Base-by-base conservation (phyloP, 2,113 vertebrate genomes). In the Trematocara macrostoma region DNA sequence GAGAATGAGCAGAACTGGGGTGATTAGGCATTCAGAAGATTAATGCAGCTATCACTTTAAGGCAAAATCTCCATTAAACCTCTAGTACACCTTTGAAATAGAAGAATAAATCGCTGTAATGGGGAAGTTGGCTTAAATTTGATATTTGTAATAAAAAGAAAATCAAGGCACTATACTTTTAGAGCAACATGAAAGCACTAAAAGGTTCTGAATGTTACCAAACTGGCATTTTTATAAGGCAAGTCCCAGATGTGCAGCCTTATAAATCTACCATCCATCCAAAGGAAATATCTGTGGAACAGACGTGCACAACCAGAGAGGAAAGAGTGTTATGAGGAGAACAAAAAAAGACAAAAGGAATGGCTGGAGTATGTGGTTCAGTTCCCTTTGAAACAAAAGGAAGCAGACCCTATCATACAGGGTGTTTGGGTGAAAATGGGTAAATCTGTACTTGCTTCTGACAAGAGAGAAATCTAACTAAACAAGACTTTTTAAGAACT, bases 151-250 rank as follows among this genome's bases (percentile, higher is more conserved):
- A 90, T 84, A 91, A 85, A 45, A 57, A 86, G 18, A 51, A 86
- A 88, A 69, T 18, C 31, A 29, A 84, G 61, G 78, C 29, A 49
- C 23, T 14, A 20, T 87, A 86, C 85, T 23, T 87, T 85, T 11
- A 82, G 69, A 84, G 69, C 49, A 88, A 81, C 91, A 83, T 88
- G 29, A 93, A 90, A 91, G 88, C 74, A 42, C 89, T 84, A 84
- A 84, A 78, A 76, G 79, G 76, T 84, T 61, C 81, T 84, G 71
- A 93, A 84, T 91, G 91, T 94, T 92, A 93, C 87, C 88, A 93
- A 94, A 92, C 52, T 85, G 93, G 91, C 91, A 90, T 93, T 95
- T 96, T 95, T 95, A 94, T 90, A 91, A 87, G 93, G 84, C 51
- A 6, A 78, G 81, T 79, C 74, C 92, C 96, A 95, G 95, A 96